Base-by-base conservation (phyloP, 2,113 vertebrate genomes). In the Epinephelus lanceolatus region DNA sequence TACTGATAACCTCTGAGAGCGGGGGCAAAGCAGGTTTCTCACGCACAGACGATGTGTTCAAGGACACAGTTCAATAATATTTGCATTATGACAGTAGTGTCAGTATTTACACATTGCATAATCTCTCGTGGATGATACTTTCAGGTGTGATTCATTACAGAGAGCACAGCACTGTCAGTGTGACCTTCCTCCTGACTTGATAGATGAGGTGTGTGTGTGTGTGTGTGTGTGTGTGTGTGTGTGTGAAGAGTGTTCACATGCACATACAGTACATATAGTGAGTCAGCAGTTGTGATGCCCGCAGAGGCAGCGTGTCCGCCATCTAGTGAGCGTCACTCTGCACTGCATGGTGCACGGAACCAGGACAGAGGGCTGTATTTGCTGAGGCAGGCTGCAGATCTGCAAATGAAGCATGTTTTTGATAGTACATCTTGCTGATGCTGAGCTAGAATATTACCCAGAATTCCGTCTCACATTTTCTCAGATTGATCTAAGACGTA, bases 101-200 rank as follows among this genome's bases (percentile, higher is more conserved):
- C 56, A 51, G 6, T 13, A 53, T 52, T 67, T 47, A 57, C 40
- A 77, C 60, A 14, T n/a, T 10, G 14, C 15, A 15, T 53, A 0
- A 27, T 42, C 6, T 27, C 17, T 11, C n/a, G 17, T 23, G 40
- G n/a, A 33, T 61, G 49, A 15, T 49, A 15, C 42, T n/a, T n/a
- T 69, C n/a, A 37, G 60, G 3, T 18, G 25, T 51, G 23, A 61
- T 61, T 73, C 14, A 45, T 51, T 23, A 65, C 2, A 5, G 12
- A 37, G n/a, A 53, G 66, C 3, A 3, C 57, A 17, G 51, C 7
- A 11, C 60, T 18, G 57, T 72, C 61, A 66, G 57, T 49, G 27
- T 79, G 56, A 79, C 63, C 82, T 74, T 42, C 45, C 14, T 17
- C n/a, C 62, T 30, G 37, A 47, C 19, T 25, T 62, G 69, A 84